Evolutionary conservation across 2,888 invertebrate genomes (phyloP).

Genomic region (Mellilla xanthometata): DNA sequence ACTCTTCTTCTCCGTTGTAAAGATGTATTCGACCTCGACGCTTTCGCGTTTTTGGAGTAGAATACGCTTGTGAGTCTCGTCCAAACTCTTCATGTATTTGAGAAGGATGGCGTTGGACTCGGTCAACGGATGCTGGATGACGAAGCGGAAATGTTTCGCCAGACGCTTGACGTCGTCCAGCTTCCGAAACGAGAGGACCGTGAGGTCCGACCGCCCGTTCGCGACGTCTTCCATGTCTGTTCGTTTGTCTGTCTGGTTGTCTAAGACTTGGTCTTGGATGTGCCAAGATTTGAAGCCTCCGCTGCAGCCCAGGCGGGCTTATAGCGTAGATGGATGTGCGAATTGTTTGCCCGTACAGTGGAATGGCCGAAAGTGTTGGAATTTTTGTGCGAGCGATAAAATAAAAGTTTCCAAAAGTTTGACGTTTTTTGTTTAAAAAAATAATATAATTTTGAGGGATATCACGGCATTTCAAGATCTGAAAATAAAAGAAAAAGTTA

Average conservation of each 20-base stretch:
- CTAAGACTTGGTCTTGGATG: slow-evolving; percentile 26
- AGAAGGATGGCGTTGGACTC: slow-evolving; percentile 50
- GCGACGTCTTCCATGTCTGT: slow-evolving; percentile 44
- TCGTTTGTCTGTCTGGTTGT: slow-evolving; percentile 11
- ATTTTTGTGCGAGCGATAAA: slow-evolving; percentile 34
- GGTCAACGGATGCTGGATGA: slow-evolving; percentile 61
- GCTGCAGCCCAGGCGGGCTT: slow-evolving; percentile 33
- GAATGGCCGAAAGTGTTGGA: slow-evolving; percentile 31
- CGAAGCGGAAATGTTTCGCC: slow-evolving; percentile 59
- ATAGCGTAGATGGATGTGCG: slow-evolving; percentile 34
- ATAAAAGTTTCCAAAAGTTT: slow-evolving; percentile 34
- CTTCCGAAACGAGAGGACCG: slow-evolving; percentile 67
- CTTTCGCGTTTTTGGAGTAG: slow-evolving; percentile 62
- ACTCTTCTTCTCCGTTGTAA: slow-evolving; percentile 74
- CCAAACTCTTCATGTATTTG: slow-evolving; percentile 55
- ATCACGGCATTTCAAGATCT: slow-evolving; percentile 80
- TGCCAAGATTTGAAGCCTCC: slow-evolving; percentile 43
- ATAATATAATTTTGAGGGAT: slow-evolving; percentile 51
- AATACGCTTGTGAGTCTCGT: slow-evolving; percentile 59
- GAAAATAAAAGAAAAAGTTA: slow-evolving; percentile 39
- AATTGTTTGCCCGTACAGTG: slow-evolving; percentile 50
- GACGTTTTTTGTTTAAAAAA: slow-evolving; percentile 46
- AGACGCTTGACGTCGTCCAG: slow-evolving; percentile 66
- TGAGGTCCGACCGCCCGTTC: slow-evolving; percentile 52
- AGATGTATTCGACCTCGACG: slow-evolving; percentile 73